Percentiles rank a stretch among this genome's conserved stretches.
Conservation (phyloP, 2,797 vertebrate genomes). For the Propithecus deckenii region DNA sequence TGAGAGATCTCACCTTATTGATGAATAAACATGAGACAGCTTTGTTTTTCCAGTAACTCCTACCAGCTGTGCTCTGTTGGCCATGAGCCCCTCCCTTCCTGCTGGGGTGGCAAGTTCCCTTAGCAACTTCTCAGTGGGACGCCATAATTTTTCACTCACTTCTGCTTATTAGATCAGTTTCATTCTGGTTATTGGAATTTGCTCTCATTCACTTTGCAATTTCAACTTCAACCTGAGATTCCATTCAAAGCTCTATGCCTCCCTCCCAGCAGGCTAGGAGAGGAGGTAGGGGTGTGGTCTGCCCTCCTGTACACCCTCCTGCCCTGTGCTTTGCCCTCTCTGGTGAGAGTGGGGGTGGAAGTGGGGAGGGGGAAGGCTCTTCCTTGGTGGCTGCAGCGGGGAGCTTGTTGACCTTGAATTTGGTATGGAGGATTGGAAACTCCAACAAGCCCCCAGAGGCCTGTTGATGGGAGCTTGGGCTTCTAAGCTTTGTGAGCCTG, state of each 20-base stretch:
- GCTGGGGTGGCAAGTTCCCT: constrained; percentile 38
- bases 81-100: neutral
- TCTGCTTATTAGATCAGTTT: constrained; percentile 13
- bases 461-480: neutral
- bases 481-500: neutral
- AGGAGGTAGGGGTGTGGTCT: neutral
- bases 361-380: too few relatives aligned
- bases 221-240: neutral
- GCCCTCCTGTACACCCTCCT: neutral
- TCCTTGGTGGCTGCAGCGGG: rapidly evolving
- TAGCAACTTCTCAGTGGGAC: constrained; percentile 44
- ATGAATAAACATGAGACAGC: neutral
- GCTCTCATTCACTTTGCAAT: constrained; percentile 14
- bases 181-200: constrained; percentile 38
- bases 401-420: neutral
- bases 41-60: constrained; percentile 27
- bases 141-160: neutral
- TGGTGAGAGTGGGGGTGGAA: neutral
- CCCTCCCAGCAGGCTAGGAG: neutral
- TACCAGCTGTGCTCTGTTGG: neutral
- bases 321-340: neutral
- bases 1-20: neutral
- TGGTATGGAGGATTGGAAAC: neutral
- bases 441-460: neutral
- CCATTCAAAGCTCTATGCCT: neutral